A percentile compares a stretch with the other conserved stretches of the same genome.
phyloP scores from a whole-genome alignment of 2,888 invertebrate species.

The Xylophagus ater region DNA sequence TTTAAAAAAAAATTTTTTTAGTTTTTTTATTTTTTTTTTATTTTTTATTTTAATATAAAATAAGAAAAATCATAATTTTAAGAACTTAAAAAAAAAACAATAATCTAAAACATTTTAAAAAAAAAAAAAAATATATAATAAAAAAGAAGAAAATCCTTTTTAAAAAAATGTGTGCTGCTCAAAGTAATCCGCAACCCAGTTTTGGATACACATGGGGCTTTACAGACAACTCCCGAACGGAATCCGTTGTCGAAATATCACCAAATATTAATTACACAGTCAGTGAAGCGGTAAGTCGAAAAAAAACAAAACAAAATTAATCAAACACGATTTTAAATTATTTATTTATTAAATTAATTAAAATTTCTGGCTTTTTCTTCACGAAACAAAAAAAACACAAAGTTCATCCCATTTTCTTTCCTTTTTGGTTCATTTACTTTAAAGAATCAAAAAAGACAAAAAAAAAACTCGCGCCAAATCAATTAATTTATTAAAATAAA shows the following conservation, averaged over 20 bases:
- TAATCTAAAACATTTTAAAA: neutral
- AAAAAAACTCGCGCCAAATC: too few relatives aligned
- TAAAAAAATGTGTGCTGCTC: slow-evolving; percentile 37
- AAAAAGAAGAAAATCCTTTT: neutral
- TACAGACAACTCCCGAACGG: slow-evolving; percentile 37
- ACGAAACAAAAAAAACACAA: too few relatives aligned
- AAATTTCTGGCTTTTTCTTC: too few relatives aligned
- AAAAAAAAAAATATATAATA: neutral
- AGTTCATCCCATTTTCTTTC: too few relatives aligned
- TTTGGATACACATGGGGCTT: slow-evolving; percentile 41
- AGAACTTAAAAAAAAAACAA: neutral
- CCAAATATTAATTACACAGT: slow-evolving; percentile 41
- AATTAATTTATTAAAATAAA: too few relatives aligned
- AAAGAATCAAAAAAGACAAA: too few relatives aligned
- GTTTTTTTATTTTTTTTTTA: slow-evolving; percentile 2
- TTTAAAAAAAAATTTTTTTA: neutral
- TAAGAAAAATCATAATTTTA: slow-evolving; percentile 1
- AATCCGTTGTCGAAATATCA: slow-evolving; percentile 40
- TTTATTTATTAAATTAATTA: neutral
- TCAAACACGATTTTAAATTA: too few relatives aligned
- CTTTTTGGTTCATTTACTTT: too few relatives aligned
- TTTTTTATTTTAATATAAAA: neutral
- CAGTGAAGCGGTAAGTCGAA: slow-evolving; percentile 37
- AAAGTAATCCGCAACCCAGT: slow-evolving; percentile 38
- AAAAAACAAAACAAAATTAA: too few relatives aligned